A percentile compares a stretch with the other conserved stretches of the same genome.
Evolutionary conservation across 2,113 vertebrate species (phyloP).

Genomic region (Cyprinus carpio): DNA sequence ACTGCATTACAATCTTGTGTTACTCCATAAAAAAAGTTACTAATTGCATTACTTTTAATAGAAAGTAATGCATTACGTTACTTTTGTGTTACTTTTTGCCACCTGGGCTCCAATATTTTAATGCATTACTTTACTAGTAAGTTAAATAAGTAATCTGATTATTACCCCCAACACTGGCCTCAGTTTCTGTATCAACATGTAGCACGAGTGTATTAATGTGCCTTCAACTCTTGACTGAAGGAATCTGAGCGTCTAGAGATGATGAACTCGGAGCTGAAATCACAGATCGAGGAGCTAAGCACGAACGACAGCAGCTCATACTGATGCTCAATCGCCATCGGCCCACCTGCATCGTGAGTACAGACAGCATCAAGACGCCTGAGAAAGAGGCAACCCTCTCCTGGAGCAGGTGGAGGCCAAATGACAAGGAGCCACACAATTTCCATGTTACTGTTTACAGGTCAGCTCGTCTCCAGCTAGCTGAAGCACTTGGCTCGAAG

Average conservation of each 20-base stretch:
- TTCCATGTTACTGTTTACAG: conserved; percentile 59
- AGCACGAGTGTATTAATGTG: neutral
- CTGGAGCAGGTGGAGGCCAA: conserved; percentile 88
- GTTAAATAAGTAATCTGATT: no score
- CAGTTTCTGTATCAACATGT: neutral
- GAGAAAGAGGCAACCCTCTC: conserved; percentile 86
- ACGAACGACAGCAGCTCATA: conserved; percentile 93
- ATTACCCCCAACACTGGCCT: neutral
- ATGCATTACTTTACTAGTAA: no score
- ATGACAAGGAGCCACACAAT: conserved; percentile 69
- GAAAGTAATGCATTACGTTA: no score
- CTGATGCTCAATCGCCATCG: conserved; percentile 93
- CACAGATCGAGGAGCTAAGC: conserved; percentile 94
- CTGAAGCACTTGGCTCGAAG: conserved; percentile 71
- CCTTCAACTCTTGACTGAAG: conserved; percentile 64
- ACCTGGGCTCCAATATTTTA: no score
- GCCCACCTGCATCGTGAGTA: conserved; percentile 93
- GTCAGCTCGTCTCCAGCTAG: conserved; percentile 54
- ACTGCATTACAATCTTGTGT: no score
- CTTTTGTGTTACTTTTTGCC: no score
- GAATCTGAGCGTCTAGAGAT: conserved; percentile 93
- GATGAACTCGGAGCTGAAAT: conserved; percentile 93
- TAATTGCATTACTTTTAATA: no score
- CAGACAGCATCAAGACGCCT: conserved; percentile 89
- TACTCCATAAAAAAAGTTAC: no score